Conservation (phyloP, 1,140 invertebrate genomes). For the Cardiocondyla obscurior region DNA sequence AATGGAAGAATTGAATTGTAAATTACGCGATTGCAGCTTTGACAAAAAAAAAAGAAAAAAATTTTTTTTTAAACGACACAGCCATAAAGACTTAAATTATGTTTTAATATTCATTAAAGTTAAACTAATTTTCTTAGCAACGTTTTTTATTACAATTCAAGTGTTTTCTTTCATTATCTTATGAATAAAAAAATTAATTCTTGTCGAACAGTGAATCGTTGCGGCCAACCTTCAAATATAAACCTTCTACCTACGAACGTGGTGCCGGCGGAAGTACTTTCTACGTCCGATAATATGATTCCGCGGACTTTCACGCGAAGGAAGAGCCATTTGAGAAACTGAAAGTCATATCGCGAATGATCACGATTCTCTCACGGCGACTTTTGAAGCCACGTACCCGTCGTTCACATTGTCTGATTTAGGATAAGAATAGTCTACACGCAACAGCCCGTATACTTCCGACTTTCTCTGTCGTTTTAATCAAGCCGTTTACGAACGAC, state of each 20-base stretch:
- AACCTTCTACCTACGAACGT: background rate
- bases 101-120: too few species aligned
- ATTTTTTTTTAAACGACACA: too few species aligned
- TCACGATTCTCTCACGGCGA: constrained; percentile 50
- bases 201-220: constrained; percentile 19
- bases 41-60: too few species aligned
- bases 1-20: constrained; percentile 1
- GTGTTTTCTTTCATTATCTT: too few species aligned
- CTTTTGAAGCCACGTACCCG: background rate
- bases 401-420: constrained; percentile 28
- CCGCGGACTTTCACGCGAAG: constrained; percentile 59
- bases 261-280: constrained; percentile 50
- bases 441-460: background rate
- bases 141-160: too few species aligned
- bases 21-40: background rate
- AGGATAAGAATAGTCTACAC: constrained; percentile 10
- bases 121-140: too few species aligned
- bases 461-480: background rate
- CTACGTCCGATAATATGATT: constrained; percentile 59
- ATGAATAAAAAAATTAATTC: too few species aligned
- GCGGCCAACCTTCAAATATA: constrained; percentile 47
- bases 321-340: constrained; percentile 49
- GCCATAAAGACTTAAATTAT: too few species aligned
- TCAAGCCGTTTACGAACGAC: background rate
- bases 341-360: constrained; percentile 61